phyloP scores from a whole-genome alignment of 2,113 vertebrate species.

The Piprites chloris region DNA sequence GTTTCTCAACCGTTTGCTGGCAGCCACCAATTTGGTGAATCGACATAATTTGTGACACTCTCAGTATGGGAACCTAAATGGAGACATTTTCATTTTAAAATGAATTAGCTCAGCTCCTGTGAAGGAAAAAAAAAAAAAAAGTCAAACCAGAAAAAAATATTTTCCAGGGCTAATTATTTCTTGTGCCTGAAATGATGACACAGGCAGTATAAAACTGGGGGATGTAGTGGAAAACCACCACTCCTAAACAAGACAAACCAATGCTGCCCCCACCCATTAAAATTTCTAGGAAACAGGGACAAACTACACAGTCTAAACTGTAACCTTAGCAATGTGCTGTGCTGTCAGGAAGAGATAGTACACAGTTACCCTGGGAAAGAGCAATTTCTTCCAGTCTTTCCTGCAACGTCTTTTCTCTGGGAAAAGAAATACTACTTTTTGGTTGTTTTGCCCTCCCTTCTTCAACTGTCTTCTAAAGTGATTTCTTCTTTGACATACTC shows the following conservation, averaged over 20 bases:
- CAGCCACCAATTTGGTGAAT: conserved; percentile 49
- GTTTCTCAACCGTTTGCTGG: conserved; percentile 35
- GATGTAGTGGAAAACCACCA: conserved; percentile 34
- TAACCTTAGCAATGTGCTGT: conserved; percentile 1
- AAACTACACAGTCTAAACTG: not conserved
- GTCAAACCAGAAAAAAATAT: not conserved
- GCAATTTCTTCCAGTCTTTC: not conserved
- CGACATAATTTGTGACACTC: conserved; percentile 45
- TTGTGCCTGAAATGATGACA: conserved; percentile 11
- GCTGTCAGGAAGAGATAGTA: not conserved
- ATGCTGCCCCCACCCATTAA: not conserved
- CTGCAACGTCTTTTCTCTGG: not conserved
- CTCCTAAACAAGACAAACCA: conserved; percentile 3
- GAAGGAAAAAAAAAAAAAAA: not conserved
- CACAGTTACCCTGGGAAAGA: not conserved
- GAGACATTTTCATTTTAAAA: conserved; percentile 33
- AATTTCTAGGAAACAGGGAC: conserved; percentile 16
- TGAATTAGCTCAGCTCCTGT: not conserved
- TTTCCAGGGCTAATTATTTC: conserved; percentile 1
- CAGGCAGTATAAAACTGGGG: not conserved
- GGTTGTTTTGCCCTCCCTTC: not conserved
- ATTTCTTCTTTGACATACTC: not conserved
- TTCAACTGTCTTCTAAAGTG: not conserved
- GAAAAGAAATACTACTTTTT: not conserved
- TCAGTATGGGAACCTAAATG: conserved; percentile 22